Conservation (phyloP, 1,140 invertebrate species). For the Hycleus cichorii region DNA sequence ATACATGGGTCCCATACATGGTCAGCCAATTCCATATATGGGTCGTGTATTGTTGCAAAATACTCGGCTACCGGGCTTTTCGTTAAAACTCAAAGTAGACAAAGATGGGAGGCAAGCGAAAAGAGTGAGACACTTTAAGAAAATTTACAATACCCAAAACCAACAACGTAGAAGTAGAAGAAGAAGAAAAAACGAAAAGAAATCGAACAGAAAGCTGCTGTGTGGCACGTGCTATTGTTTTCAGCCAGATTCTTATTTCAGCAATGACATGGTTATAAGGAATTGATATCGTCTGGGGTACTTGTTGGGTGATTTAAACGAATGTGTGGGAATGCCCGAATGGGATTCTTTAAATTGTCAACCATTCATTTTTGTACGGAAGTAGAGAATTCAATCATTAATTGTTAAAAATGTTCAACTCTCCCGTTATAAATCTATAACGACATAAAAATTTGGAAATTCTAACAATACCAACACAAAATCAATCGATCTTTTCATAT, state of each 20-base stretch:
- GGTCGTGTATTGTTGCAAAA: slow-evolving; percentile 32
- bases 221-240: slow-evolving; percentile 37
- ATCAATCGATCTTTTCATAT: too few species aligned
- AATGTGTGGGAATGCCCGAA: too few species aligned
- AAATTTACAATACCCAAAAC: too few species aligned
- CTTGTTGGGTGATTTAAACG: too few species aligned
- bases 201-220: slow-evolving; percentile 3
- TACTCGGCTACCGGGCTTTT: slow-evolving; percentile 32
- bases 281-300: too few species aligned
- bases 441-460: too few species aligned
- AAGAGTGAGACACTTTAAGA: too few species aligned
- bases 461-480: too few species aligned
- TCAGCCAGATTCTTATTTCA: slow-evolving; percentile 1
- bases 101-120: slow-evolving; percentile 10
- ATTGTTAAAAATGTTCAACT: background rate
- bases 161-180: background rate
- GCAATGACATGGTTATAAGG: too few species aligned
- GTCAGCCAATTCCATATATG: slow-evolving; percentile 34
- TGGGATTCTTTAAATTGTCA: too few species aligned
- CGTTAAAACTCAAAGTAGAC: slow-evolving; percentile 19
- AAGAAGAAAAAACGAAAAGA: background rate
- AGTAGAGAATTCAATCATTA: background rate
- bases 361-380: too few species aligned
- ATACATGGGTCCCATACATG: slow-evolving; percentile 34
- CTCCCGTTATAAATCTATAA: too few species aligned